These are phyloP conservation scores for Enteromius thamalakanensis DNA, from an alignment of 2,797 vertebrate genomes.

Conservation along the genomic window DNA sequence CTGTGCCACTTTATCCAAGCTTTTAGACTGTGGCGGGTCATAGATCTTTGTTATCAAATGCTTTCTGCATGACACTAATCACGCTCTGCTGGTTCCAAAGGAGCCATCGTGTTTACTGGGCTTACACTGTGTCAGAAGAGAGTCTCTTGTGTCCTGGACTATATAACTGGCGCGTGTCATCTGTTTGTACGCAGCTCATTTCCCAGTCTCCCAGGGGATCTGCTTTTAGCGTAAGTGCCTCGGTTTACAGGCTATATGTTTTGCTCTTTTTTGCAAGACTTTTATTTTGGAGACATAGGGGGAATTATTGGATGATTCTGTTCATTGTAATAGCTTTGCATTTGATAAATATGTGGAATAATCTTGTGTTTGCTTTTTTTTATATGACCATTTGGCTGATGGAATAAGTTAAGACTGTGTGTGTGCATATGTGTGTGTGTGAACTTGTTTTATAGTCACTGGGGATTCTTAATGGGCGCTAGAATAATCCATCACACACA, in stretches of 20 bases:
- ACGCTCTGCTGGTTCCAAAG: constrained; percentile 40
- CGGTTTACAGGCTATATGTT: constrained; percentile 40
- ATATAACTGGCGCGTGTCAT: constrained; percentile 41
- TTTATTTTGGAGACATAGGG: constrained; percentile 30
- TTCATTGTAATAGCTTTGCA: constrained; percentile 14
- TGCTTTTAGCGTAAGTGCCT: constrained; percentile 31
- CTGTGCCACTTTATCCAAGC: constrained; percentile 35
- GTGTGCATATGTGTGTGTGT: neutral
- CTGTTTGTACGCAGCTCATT: constrained; percentile 45
- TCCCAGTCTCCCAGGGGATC: constrained; percentile 42
- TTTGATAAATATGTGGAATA: constrained; percentile 14
- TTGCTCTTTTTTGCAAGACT: neutral
- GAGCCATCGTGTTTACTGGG: constrained; percentile 39
- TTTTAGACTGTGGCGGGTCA: constrained; percentile 26
- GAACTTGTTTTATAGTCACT: constrained; percentile 34
- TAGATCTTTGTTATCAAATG: constrained; percentile 40
- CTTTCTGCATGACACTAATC: constrained; percentile 47
- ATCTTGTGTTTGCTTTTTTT: neutral
- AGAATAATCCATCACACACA: constrained; percentile 29
- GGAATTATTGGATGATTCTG: constrained; percentile 31
- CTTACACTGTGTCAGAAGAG: constrained; percentile 35
- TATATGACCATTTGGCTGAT: constrained; percentile 5
- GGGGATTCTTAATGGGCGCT: constrained; percentile 33
- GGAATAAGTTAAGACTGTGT: constrained; percentile 18
- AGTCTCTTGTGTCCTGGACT: constrained; percentile 50